phyloP scores from a whole-genome alignment of 2,113 vertebrate species.

The Nesoenas mayeri region DNA sequence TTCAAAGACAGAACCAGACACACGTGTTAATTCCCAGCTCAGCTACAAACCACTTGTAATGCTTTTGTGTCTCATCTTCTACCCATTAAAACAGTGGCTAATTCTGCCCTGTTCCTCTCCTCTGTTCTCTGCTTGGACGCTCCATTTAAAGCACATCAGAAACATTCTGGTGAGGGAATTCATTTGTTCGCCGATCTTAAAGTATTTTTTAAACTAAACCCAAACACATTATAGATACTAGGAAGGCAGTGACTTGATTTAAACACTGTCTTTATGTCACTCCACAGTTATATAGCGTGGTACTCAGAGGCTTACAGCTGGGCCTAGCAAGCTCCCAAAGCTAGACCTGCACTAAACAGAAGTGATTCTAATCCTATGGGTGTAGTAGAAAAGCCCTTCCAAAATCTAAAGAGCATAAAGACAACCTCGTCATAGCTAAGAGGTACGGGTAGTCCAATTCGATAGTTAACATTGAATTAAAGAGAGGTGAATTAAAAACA shows the following conservation, averaged over 20 bases:
- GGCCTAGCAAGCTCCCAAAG: not conserved
- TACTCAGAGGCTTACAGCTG: not conserved
- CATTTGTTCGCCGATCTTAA: not conserved
- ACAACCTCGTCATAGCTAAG: not conserved
- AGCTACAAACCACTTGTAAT: not conserved
- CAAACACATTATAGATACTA: not conserved
- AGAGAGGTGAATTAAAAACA: not conserved
- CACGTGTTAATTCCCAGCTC: not conserved
- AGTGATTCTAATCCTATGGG: not conserved
- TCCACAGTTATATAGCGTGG: not conserved
- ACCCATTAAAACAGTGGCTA: not conserved
- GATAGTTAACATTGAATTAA: not conserved
- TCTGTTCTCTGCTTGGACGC: not conserved
- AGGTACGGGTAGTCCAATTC: not conserved
- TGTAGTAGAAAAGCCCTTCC: not conserved
- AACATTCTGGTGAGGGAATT: not conserved
- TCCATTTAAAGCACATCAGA: not conserved
- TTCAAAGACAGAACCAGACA: not conserved
- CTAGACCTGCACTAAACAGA: not conserved
- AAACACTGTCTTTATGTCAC: not conserved
- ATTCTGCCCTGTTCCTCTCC: not conserved
- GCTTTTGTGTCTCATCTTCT: not conserved
- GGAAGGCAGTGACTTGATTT: not conserved
- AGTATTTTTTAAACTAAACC: not conserved
- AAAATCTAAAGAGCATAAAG: not conserved